Conservation (phyloP, 2,797 vertebrate species). For the Acrossocheilus wenchowensis region DNA sequence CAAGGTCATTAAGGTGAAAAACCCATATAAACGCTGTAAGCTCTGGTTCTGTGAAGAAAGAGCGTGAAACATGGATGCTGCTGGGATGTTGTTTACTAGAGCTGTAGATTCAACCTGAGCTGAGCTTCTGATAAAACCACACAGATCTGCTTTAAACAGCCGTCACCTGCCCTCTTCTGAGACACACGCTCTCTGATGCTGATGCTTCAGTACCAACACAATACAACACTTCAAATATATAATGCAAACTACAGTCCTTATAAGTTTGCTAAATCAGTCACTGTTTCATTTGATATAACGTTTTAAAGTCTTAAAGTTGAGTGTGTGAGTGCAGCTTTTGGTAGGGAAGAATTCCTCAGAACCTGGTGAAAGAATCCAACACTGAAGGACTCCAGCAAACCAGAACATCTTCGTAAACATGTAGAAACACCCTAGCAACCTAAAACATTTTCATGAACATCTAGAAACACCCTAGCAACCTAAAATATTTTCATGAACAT, state of each 20-base stretch:
- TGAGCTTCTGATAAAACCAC: not conserved
- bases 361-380: not conserved
- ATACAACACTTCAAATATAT: not conserved
- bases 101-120: not conserved
- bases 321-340: not conserved
- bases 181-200: not conserved
- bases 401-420: no score
- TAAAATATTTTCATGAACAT: not conserved
- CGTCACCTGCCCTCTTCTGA: not conserved
- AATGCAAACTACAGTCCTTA: not conserved
- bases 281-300: not conserved
- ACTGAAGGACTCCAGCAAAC: no score
- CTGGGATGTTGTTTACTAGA: not conserved
- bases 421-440: no score
- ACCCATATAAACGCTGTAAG: not conserved
- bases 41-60: not conserved
- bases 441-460: no score
- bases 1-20: not conserved
- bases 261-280: not conserved
- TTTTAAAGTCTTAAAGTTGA: not conserved
- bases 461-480: not conserved
- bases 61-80: constrained; percentile 6
- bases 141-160: not conserved
- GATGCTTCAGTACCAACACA: not conserved
- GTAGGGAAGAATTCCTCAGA: not conserved